These are phyloP conservation scores for Macroteleia sp. DNA, from an alignment of 2,888 invertebrate genomes.

Conservation along the genomic window DNA sequence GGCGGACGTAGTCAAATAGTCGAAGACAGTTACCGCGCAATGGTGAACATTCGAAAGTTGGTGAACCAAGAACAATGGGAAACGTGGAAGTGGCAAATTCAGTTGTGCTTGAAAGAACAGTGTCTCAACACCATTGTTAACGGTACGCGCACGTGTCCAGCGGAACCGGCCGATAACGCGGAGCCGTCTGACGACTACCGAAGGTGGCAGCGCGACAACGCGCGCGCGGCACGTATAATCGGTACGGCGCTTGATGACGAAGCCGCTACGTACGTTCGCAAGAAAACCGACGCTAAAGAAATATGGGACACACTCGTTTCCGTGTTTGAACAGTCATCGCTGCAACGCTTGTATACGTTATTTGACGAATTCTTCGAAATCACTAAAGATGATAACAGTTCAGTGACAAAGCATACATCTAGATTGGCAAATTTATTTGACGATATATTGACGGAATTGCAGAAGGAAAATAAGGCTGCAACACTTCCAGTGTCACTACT, in stretches of 20 bases:
- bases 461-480: slow-evolving; percentile 53
- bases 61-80: slow-evolving; percentile 55
- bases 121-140: slow-evolving; percentile 61
- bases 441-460: slow-evolving; percentile 54
- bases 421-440: slow-evolving; percentile 61
- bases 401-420: slow-evolving; percentile 43
- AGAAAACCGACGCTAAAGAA: slow-evolving; percentile 63
- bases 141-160: slow-evolving; percentile 62
- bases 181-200: slow-evolving; percentile 55
- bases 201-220: slow-evolving; percentile 64
- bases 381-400: slow-evolving; percentile 30
- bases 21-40: not conserved
- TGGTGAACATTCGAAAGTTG: not conserved
- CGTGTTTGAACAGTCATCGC: slow-evolving; percentile 65
- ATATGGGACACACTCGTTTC: slow-evolving; percentile 64
- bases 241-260: slow-evolving; percentile 65
- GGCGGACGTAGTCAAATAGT: no score
- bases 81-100: slow-evolving; percentile 69
- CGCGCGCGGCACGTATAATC: slow-evolving; percentile 58
- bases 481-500: slow-evolving; percentile 59
- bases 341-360: slow-evolving; percentile 65
- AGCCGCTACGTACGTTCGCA: slow-evolving; percentile 61
- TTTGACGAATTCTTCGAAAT: slow-evolving; percentile 63
- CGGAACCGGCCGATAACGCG: slow-evolving; percentile 31
- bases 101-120: slow-evolving; percentile 67